Conservation (phyloP, 1,140 invertebrate genomes). For the Aphelinus atriplicis region DNA sequence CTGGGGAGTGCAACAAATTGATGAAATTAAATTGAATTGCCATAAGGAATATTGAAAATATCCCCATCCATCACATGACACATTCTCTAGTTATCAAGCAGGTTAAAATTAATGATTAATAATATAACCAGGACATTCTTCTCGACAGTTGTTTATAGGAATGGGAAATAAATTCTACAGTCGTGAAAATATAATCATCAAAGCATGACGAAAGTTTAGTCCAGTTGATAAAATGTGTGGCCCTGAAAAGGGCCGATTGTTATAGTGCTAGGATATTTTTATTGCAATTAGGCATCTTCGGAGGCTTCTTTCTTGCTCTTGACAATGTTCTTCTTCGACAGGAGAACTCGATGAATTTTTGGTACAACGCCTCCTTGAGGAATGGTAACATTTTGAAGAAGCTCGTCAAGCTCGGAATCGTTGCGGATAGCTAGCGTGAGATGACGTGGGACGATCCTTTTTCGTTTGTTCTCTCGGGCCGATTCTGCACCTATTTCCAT, state of each 20-base stretch:
- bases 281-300: not conserved
- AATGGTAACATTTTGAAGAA: conserved; percentile 76
- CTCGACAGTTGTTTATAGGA: no score
- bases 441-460: conserved; percentile 76
- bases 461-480: conserved; percentile 17
- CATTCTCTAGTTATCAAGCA: no score
- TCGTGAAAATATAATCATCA: no score
- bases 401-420: conserved; percentile 79
- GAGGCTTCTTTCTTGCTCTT: not conserved
- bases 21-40: no score
- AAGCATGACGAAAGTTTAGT: no score
- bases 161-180: no score
- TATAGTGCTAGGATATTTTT: not conserved
- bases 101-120: no score
- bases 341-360: conserved; percentile 74
- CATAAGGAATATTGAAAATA: no score
- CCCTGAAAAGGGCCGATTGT: conserved; percentile 31
- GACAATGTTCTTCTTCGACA: conserved; percentile 65
- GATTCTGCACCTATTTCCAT: conserved; percentile 20
- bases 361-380: conserved; percentile 77
- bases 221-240: not conserved
- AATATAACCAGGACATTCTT: no score
- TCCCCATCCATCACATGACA: no score
- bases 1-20: no score
- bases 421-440: conserved; percentile 77